Conservation (phyloP, 2,888 invertebrate species). For the Torymus auratus region DNA sequence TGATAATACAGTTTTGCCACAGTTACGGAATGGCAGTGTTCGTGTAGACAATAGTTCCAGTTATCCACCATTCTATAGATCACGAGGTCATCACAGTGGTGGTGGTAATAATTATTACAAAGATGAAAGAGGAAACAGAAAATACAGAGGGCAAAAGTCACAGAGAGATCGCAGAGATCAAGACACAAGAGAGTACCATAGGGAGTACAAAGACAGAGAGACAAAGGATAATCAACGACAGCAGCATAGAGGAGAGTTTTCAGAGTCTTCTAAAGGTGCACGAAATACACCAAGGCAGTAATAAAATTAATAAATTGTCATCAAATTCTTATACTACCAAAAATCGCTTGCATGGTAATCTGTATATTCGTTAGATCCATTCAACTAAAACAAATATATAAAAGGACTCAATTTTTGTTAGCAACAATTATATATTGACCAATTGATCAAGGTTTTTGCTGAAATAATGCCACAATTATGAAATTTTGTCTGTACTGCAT, state of each 20-base stretch:
- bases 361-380: constrained; percentile 55
- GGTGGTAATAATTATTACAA: constrained; percentile 64
- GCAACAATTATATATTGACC: constrained; percentile 47
- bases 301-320: constrained; percentile 34
- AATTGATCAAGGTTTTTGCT: constrained; percentile 40
- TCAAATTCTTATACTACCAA: constrained; percentile 50
- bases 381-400: constrained; percentile 50
- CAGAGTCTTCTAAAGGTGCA: constrained; percentile 61
- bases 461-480: constrained; percentile 5
- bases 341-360: constrained; percentile 57
- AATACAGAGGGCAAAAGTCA: constrained; percentile 69
- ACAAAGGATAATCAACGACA: constrained; percentile 62
- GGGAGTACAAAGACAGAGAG: constrained; percentile 64
- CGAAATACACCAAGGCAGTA: constrained; percentile 58
- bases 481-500: constrained; percentile 50
- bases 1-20: constrained; percentile 68
- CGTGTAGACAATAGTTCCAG: constrained; percentile 63
- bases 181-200: constrained; percentile 62
- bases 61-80: constrained; percentile 67
- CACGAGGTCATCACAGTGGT: constrained; percentile 67
- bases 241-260: constrained; percentile 59
- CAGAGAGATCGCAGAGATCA: constrained; percentile 69
- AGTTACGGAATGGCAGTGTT: constrained; percentile 68
- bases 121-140: constrained; percentile 67
- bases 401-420: constrained; percentile 46